Conservation (phyloP, 2,113 vertebrate genomes). For the Cheilinus undulatus region DNA sequence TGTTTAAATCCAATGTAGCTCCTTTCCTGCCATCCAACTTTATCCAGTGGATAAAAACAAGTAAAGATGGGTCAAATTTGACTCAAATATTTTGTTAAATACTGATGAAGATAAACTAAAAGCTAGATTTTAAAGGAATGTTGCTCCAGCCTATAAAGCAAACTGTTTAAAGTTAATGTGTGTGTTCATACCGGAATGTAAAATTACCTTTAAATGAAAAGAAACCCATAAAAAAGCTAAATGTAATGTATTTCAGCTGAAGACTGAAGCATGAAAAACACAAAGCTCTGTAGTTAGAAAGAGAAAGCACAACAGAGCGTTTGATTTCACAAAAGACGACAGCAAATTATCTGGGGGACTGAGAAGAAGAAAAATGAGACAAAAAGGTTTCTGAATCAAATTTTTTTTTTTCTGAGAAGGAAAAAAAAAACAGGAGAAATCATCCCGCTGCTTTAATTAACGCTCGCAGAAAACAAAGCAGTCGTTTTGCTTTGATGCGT, state of each 20-base stretch:
- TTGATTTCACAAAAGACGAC: constrained; percentile 72
- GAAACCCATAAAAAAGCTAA: background rate
- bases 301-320: constrained; percentile 48
- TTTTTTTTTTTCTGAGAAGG: constrained; percentile 22
- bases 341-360: constrained; percentile 70
- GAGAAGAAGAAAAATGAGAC: constrained; percentile 60
- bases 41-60: too few relatives aligned
- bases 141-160: too few relatives aligned
- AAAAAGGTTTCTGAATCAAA: constrained; percentile 71
- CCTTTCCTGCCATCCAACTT: too few relatives aligned
- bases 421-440: constrained; percentile 11
- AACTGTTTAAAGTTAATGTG: background rate
- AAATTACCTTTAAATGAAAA: constrained; percentile 40
- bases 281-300: constrained; percentile 40
- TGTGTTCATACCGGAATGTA: constrained; percentile 7
- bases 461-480: constrained; percentile 78
- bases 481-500: constrained; percentile 82
- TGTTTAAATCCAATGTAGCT: too few relatives aligned
- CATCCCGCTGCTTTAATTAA: constrained; percentile 77
- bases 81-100: too few relatives aligned
- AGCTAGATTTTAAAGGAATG: too few relatives aligned
- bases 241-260: constrained; percentile 21
- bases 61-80: too few relatives aligned
- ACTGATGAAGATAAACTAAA: too few relatives aligned
- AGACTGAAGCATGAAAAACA: constrained; percentile 47